These are phyloP conservation scores for Eutrigla gurnardus DNA, from an alignment of 2,797 vertebrate genomes.

Conservation along the genomic window DNA sequence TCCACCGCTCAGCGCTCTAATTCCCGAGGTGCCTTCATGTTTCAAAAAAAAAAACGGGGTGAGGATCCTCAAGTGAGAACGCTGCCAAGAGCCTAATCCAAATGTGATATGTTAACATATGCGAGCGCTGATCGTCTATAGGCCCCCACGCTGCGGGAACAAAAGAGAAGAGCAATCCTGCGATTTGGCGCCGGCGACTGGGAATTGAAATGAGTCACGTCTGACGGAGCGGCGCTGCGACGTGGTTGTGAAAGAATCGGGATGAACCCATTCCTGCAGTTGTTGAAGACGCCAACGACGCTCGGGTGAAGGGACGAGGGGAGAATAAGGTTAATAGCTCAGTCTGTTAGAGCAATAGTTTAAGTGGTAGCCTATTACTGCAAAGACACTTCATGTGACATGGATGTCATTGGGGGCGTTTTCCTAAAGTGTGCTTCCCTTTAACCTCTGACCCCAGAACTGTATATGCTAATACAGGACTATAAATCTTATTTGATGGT, in stretches of 20 bases:
- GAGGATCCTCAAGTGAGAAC: slow-evolving; percentile 40
- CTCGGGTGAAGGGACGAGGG: slow-evolving; percentile 5
- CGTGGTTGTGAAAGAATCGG: slow-evolving; percentile 31
- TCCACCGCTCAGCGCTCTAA: slow-evolving; percentile 61
- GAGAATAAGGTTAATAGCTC: slow-evolving; percentile 12
- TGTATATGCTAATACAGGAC: slow-evolving; percentile 35
- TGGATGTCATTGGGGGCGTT: not conserved
- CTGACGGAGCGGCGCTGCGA: slow-evolving; percentile 32
- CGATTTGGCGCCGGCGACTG: slow-evolving; percentile 47
- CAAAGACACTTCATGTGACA: slow-evolving; percentile 15
- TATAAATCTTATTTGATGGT: slow-evolving; percentile 64
- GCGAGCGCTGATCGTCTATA: slow-evolving; percentile 63
- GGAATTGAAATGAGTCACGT: slow-evolving; percentile 63
- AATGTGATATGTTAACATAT: slow-evolving; percentile 71
- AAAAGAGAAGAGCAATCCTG: slow-evolving; percentile 58
- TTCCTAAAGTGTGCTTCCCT: slow-evolving; percentile 14
- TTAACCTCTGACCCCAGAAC: slow-evolving; percentile 28
- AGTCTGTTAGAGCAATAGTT: slow-evolving; percentile 3
- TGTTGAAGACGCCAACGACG: slow-evolving; percentile 25
- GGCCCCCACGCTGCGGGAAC: slow-evolving; percentile 47
- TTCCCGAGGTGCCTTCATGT: slow-evolving; percentile 58
- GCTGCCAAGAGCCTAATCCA: slow-evolving; percentile 65
- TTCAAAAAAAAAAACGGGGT: slow-evolving; percentile 33
- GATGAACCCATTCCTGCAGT: slow-evolving; percentile 35
- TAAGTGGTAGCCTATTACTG: slow-evolving; percentile 6